Evolutionary conservation across 2,797 vertebrate species (phyloP).

Genomic region (Zonotrichia albicollis): DNA sequence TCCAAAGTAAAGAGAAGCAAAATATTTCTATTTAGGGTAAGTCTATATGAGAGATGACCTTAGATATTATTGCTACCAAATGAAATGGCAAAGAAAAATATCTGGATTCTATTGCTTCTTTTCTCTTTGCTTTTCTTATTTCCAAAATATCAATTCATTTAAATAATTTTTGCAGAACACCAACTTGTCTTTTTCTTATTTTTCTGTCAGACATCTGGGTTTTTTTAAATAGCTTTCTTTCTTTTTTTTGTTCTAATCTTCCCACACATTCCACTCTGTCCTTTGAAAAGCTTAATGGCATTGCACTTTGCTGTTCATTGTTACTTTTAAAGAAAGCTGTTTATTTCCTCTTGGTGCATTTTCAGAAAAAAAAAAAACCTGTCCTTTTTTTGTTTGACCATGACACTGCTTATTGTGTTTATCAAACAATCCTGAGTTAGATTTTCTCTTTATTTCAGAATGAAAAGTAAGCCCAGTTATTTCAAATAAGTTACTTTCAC

Average conservation of each 20-base stretch:
- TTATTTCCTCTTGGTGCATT: slow-evolving; percentile 28
- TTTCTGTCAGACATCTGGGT: neutral
- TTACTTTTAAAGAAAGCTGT: slow-evolving; percentile 15
- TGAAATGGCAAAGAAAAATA: neutral
- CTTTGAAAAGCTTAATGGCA: slow-evolving; percentile 41
- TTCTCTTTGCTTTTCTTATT: slow-evolving; percentile 28
- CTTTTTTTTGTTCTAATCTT: slow-evolving; percentile 13
- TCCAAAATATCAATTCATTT: slow-evolving; percentile 38
- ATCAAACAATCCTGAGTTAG: neutral
- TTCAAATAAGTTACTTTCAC: neutral
- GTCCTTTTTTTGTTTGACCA: neutral
- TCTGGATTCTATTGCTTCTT: neutral
- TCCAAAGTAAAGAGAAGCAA: neutral
- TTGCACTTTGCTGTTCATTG: slow-evolving; percentile 28
- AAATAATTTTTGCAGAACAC: slow-evolving; percentile 39
- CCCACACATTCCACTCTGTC: neutral
- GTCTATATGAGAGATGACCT: slow-evolving; percentile 10
- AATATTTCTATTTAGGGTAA: neutral
- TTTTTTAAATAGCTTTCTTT: slow-evolving; percentile 13
- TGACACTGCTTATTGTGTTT: neutral
- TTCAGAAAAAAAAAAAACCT: neutral
- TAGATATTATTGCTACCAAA: neutral
- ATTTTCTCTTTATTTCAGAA: neutral
- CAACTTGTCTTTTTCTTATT: neutral
- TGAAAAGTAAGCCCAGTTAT: neutral